Conservation (phyloP, 2,888 invertebrate species). For the Pasiphila rectangulata region DNA sequence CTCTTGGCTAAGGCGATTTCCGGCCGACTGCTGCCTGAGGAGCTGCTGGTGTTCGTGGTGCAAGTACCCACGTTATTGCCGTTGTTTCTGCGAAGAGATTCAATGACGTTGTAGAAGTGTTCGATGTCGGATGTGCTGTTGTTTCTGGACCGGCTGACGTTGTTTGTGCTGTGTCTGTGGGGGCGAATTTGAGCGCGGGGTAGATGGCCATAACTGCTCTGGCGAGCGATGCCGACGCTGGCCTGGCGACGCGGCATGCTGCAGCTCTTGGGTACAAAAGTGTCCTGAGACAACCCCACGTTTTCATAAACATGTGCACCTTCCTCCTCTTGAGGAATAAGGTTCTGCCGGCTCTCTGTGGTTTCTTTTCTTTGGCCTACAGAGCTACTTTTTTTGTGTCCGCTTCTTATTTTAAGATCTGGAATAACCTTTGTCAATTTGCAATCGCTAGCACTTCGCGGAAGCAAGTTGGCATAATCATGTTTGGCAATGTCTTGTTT, state of each 20-base stretch:
- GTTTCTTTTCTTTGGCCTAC: conserved; percentile 70
- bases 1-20: conserved; percentile 39
- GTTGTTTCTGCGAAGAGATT: conserved; percentile 55
- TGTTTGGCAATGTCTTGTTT: conserved; percentile 48
- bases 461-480: conserved; percentile 68
- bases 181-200: conserved; percentile 64
- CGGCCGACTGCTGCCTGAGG: conserved; percentile 57
- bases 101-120: conserved; percentile 68
- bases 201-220: conserved; percentile 66
- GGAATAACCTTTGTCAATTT: conserved; percentile 59
- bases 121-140: conserved; percentile 59
- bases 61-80: conserved; percentile 38
- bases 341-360: conserved; percentile 73
- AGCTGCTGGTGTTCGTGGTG: conserved; percentile 59
- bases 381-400: conserved; percentile 74
- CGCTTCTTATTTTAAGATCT: conserved; percentile 52
- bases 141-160: conserved; percentile 54
- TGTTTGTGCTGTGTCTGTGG: conserved; percentile 59
- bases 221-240: conserved; percentile 57
- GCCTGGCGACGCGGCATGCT: conserved; percentile 73
- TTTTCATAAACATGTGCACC: conserved; percentile 73
- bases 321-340: conserved; percentile 69
- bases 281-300: conserved; percentile 54
- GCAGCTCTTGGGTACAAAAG: conserved; percentile 67
- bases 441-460: conserved; percentile 71